Base-by-base conservation (phyloP, 2,113 vertebrate species). In the Toxostoma redivivum region DNA sequence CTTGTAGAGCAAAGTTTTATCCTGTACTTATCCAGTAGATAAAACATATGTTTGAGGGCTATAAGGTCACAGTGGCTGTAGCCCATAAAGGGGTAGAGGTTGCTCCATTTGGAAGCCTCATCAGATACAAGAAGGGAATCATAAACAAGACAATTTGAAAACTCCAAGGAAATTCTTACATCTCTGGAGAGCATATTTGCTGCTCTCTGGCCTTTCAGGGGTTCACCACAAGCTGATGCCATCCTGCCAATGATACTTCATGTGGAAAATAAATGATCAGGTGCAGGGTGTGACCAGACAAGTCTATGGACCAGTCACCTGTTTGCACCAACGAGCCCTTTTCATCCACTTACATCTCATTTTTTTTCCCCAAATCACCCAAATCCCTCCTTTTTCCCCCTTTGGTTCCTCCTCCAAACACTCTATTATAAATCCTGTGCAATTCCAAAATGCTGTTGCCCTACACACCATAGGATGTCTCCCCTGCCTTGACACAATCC, bases 391-490 rank as follows among this genome's bases (percentile, higher is more conserved):
- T 58, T 86, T 82, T 79, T 4, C 25, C 15, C 31, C 10, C 25
- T 70, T n/a, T 73, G 19, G 5, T 44, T 61, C 56, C 27, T 57
- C 12, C 38, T 37, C 25, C 33, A 66, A 56, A 21, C 27, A 71
- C 11, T 3, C 5, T 23, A 22, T 22, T 74, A 7, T 50, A 47
- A 72, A 0, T 24, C 13, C n/a, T 12, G 9, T 40, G 11, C 24
- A 73, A 13, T n/a, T 15, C 37, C 54, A 18, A 69, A 80, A 65
- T 48, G 9, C 3, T 77, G 25, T 70, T 62, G 18, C 25, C 61
- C 51, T 71, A 11, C 20, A 56, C 0, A 2, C 9, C 15, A 6
- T 1, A 47, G 24, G 27, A 42, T 13, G 7, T 28, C 12, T 48
- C n/a, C 28, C 31, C 15, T 70, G 38, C 65, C 15, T 47, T 35